Base-by-base conservation (phyloP, 2,888 invertebrate species). In the Ypsolopha sequella region DNA sequence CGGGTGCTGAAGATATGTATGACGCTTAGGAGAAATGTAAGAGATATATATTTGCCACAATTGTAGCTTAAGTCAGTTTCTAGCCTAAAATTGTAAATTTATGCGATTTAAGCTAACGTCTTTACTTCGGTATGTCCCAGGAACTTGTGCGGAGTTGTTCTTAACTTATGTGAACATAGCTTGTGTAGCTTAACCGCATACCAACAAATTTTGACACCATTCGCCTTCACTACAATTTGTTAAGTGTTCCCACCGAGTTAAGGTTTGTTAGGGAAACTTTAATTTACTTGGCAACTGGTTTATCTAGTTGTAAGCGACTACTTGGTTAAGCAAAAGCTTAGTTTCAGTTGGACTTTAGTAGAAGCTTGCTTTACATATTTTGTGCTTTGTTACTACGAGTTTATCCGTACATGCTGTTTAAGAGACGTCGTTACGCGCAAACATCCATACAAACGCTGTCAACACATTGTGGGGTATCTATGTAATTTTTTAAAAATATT, bases 191-290 rank as follows among this genome's bases (percentile, higher is more conserved):
- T 24, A 66, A 74, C 80, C 80, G 70, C 80, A 76, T 71, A 75
- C 79, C 72, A 76, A 79, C 77, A 76, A 77, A 82, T 80, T 82
- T 80, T 80, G 78, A 79, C 78, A 78, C 75, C 66, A 67, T 71
- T 59, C 64, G 70, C 64, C 33, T 67, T 66, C 62, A 58, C 67
- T 69, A 70, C 64, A 68, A 69, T 69, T 67, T 60, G 58, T 53
- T 36, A 46, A 44, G 41, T 41, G 50, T 50, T 51, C 44, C 47
- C 52, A 54, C 55, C 52, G 54, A 53, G 54, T 52, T 58, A 56
- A 48, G 62, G 57, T 58, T 60, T 48, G 41, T 41, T 49, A 48
- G 35, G 7, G 41, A 57, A 51, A 60, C 64, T 67, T 68, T 66
- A 71, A 73, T 71, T 70, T 65, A 67, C 68, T 68, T 73, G 34